Evolutionary conservation across 2,113 vertebrate species (phyloP).

Genomic region (Struthio camelus): DNA sequence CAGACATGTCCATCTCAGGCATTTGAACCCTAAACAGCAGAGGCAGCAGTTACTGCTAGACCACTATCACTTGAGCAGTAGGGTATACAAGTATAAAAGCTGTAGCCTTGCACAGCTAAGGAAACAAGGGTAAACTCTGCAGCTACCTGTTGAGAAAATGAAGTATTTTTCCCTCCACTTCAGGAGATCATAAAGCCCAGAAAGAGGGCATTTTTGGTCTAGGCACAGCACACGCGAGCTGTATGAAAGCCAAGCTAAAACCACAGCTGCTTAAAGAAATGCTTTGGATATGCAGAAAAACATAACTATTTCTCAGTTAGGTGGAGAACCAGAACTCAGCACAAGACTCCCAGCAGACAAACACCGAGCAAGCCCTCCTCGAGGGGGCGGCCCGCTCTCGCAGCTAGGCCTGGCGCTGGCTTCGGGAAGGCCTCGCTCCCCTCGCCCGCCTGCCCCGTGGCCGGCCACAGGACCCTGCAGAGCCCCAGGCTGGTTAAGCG

Average conservation of each 20-base stretch:
- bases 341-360: fast-evolving
- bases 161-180: background rate
- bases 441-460: too few species aligned
- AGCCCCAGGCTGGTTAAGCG: fast-evolving
- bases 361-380: background rate
- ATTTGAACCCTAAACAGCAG: fast-evolving
- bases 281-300: fast-evolving
- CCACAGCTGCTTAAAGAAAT: background rate
- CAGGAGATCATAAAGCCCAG: background rate
- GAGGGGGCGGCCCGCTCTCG: background rate
- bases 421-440: background rate
- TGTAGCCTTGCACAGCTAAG: fast-evolving
- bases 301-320: background rate
- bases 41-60: background rate
- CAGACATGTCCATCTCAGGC: fast-evolving
- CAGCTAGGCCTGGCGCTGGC: background rate
- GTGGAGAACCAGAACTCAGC: fast-evolving
- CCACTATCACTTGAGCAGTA: too few species aligned
- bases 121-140: fast-evolving
- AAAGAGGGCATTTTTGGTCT: fast-evolving
- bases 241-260: background rate
- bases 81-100: background rate
- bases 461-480: too few species aligned
- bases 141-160: background rate
- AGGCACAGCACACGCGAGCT: fast-evolving